Percentiles rank a stretch among this genome's conserved stretches.
These are phyloP conservation scores for Oscheius myriophilus DNA, from an alignment of 2,888 invertebrate genomes.

Conservation along the genomic window DNA sequence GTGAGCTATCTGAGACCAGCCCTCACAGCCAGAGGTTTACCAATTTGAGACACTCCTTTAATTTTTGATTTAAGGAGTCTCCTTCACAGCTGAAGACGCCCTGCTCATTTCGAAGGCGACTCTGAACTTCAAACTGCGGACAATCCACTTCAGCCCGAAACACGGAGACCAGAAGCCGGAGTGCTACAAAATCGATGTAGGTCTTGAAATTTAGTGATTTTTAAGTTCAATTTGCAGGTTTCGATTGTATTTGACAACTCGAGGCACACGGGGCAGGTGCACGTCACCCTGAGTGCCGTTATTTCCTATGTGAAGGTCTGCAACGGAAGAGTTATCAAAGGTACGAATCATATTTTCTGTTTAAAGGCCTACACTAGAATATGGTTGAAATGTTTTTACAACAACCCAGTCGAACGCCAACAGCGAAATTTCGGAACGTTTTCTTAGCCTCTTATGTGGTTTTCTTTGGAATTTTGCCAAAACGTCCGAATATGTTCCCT, in stretches of 20 bases:
- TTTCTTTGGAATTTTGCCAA: no score
- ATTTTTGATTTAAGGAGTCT: slow-evolving; percentile 42
- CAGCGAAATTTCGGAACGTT: no score
- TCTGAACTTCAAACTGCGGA: slow-evolving; percentile 62
- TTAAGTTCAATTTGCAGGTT: slow-evolving; percentile 32
- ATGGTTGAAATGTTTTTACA: background rate
- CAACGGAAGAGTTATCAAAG: slow-evolving; percentile 68
- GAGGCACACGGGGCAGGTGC: slow-evolving; percentile 68
- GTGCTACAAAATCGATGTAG: slow-evolving; percentile 65
- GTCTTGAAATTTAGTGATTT: background rate
- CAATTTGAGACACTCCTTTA: background rate
- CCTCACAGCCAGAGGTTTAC: slow-evolving; percentile 13
- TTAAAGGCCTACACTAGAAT: no score
- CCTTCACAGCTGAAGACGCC: slow-evolving; percentile 67
- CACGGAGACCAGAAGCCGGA: slow-evolving; percentile 68
- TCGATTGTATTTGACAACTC: slow-evolving; percentile 68
- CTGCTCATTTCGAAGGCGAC: slow-evolving; percentile 65
- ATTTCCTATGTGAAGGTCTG: slow-evolving; percentile 68
- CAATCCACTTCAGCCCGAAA: slow-evolving; percentile 57
- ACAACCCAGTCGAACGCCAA: no score
- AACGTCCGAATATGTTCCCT: no score
- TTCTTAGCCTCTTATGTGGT: no score
- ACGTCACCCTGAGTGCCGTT: slow-evolving; percentile 59
- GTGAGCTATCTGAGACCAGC: slow-evolving; percentile 3
- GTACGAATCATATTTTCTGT: slow-evolving; percentile 31